phyloP scores from a whole-genome alignment of 2,888 invertebrate species.

The Ectemnius lituratus region DNA sequence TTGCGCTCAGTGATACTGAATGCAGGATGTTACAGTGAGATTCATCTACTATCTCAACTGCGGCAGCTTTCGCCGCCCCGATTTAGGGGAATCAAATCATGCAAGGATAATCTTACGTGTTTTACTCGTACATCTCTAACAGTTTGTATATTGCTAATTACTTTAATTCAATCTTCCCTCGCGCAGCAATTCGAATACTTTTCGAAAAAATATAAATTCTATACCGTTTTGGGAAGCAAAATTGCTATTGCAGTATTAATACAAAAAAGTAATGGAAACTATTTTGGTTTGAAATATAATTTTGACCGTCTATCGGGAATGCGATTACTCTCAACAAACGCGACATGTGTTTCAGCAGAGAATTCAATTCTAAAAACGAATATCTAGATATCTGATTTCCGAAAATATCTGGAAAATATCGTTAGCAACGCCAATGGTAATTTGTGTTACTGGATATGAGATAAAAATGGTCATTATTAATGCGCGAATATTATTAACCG shows the following conservation, averaged over 20 bases:
- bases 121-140: neutral
- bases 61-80: neutral
- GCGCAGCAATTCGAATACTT: neutral
- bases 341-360: no score
- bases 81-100: constrained; percentile 7
- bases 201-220: neutral
- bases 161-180: neutral
- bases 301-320: no score
- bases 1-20: neutral
- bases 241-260: no score
- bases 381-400: no score
- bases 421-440: constrained; percentile 55
- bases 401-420: neutral
- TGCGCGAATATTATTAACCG: constrained; percentile 53
- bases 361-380: no score
- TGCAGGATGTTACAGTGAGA: neutral
- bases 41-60: neutral
- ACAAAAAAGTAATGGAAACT: no score
- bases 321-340: no score
- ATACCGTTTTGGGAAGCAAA: no score
- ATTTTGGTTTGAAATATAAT: no score
- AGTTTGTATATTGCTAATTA: neutral
- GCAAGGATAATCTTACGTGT: constrained; percentile 6
- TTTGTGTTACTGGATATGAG: constrained; percentile 57
- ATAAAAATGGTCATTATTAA: constrained; percentile 32